phyloP scores from a whole-genome alignment of 2,113 vertebrate genomes.

The Murina feae region DNA sequence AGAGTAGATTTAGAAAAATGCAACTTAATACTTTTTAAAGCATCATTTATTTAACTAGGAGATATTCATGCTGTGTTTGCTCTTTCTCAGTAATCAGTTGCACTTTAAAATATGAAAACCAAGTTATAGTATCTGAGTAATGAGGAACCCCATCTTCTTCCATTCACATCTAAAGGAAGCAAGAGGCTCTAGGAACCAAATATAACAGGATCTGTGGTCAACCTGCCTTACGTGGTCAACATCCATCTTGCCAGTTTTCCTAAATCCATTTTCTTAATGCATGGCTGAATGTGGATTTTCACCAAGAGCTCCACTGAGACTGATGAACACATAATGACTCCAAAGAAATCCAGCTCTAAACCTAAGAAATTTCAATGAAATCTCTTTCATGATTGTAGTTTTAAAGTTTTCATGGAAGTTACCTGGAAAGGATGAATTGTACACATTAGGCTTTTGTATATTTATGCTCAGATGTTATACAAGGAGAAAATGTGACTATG shows the following conservation, averaged over 20 bases:
- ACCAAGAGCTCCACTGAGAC: background rate
- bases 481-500: background rate
- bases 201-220: background rate
- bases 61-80: background rate
- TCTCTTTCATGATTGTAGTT: background rate
- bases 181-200: background rate
- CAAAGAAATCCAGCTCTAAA: background rate
- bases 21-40: background rate
- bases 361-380: background rate
- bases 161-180: background rate
- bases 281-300: background rate
- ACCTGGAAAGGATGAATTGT: background rate
- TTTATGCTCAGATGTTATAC: background rate
- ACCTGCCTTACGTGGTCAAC: background rate
- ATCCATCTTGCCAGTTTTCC: background rate
- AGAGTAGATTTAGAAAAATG: background rate
- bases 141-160: background rate
- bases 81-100: background rate
- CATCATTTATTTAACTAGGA: conserved; percentile 13
- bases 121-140: background rate
- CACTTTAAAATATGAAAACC: background rate
- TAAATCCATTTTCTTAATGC: background rate
- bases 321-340: background rate
- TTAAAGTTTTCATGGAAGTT: background rate
- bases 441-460: background rate